phyloP scores from a whole-genome alignment of 2,113 vertebrate genomes.

The Chamaea fasciata region DNA sequence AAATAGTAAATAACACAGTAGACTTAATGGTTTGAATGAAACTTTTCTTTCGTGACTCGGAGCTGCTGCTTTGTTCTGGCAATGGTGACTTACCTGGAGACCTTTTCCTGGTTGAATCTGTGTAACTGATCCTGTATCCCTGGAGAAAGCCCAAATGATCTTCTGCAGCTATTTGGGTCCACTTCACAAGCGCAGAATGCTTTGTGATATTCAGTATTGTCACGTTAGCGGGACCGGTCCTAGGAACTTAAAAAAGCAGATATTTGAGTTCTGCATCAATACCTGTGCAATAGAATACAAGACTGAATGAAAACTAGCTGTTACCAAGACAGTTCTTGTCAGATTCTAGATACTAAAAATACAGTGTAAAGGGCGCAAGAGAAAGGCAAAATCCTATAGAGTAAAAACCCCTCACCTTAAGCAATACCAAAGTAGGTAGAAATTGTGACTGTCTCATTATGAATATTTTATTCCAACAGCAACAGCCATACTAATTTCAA shows the following conservation, averaged over 20 bases:
- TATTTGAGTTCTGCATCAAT: background rate
- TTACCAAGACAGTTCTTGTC: background rate
- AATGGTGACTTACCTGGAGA: background rate
- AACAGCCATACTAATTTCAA: background rate
- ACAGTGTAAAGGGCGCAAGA: background rate
- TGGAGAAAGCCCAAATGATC: conserved; percentile 76
- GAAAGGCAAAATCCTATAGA: background rate
- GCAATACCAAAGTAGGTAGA: background rate
- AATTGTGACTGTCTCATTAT: background rate
- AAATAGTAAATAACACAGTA: background rate
- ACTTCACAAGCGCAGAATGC: conserved; percentile 71
- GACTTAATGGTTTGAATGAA: background rate
- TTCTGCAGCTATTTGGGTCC: conserved; percentile 71
- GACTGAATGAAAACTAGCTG: background rate
- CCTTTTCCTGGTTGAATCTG: background rate
- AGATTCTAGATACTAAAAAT: background rate
- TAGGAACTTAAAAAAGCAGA: conserved; percentile 64
- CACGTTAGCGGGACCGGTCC: conserved; percentile 66
- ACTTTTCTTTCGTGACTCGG: background rate
- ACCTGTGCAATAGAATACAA: background rate
- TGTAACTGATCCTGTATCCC: conserved; percentile 74
- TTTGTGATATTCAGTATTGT: conserved; percentile 58
- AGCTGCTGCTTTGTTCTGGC: background rate
- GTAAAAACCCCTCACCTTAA: background rate
- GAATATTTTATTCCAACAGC: background rate